These are phyloP conservation scores for Melikaiella ostensackeni DNA, from an alignment of 2,888 invertebrate genomes.

Conservation along the genomic window DNA sequence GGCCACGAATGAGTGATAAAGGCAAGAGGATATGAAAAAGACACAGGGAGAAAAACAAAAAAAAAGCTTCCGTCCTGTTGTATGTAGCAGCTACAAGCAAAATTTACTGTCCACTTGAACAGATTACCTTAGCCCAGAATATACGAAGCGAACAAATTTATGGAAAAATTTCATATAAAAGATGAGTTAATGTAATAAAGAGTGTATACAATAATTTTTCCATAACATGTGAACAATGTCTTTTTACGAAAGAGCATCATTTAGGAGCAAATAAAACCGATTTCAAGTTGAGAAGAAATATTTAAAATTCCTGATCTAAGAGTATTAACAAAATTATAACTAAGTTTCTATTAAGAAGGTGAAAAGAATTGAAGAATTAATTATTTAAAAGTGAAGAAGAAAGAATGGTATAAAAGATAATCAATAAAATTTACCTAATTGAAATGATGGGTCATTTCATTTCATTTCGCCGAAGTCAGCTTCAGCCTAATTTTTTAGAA, in stretches of 20 bases:
- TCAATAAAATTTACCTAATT: too few species aligned
- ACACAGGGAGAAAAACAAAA: background rate
- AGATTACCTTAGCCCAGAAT: background rate
- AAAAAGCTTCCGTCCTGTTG: background rate
- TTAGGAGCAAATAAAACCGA: background rate
- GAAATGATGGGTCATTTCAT: too few species aligned
- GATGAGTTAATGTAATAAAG: background rate
- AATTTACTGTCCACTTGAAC: slow-evolving; percentile 21
- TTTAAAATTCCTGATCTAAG: too few species aligned
- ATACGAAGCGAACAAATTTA: background rate
- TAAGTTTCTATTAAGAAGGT: too few species aligned
- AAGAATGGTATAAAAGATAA: too few species aligned
- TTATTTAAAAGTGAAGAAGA: too few species aligned
- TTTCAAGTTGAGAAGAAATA: background rate
- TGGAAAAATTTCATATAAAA: background rate
- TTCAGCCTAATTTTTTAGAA: too few species aligned
- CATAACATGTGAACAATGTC: background rate
- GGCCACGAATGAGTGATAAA: slow-evolving; percentile 26
- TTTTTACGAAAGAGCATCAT: background rate
- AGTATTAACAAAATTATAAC: too few species aligned
- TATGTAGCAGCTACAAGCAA: background rate
- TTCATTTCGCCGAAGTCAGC: too few species aligned
- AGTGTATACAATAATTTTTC: background rate
- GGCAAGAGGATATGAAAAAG: background rate
- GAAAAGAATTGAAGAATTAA: too few species aligned